Conservation (phyloP, 2,888 invertebrate species). For the Dicranocentrus wangi region DNA sequence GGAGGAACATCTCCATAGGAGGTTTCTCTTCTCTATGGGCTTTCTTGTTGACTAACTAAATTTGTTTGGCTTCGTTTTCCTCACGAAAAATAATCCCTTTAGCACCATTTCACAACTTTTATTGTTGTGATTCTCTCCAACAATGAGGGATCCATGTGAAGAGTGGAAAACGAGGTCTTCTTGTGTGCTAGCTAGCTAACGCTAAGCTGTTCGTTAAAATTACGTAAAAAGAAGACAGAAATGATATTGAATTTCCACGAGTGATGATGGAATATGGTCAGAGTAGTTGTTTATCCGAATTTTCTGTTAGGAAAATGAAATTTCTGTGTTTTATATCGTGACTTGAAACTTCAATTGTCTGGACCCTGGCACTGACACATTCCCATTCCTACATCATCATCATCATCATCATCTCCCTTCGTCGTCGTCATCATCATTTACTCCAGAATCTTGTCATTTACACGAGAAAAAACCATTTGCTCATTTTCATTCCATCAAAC, state of each 20-base stretch:
- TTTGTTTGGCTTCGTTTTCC: neutral
- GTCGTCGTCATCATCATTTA: constrained; percentile 4
- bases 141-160: too few relatives aligned
- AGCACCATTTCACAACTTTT: constrained; percentile 13
- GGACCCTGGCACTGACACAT: neutral
- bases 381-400: neutral
- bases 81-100: neutral
- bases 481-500: constrained; percentile 19
- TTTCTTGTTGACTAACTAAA: neutral
- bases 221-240: too few relatives aligned
- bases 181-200: too few relatives aligned
- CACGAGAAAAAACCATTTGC: constrained; percentile 15
- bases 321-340: constrained; percentile 26
- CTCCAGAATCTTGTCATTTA: constrained; percentile 42
- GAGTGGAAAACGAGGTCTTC: too few relatives aligned
- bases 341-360: constrained; percentile 26
- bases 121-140: too few relatives aligned
- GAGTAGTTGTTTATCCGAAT: neutral
- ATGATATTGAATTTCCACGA: too few relatives aligned
- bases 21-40: constrained; percentile 33
- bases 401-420: neutral
- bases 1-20: constrained; percentile 48
- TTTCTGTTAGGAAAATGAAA: constrained; percentile 16
- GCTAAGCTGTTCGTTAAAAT: too few relatives aligned
- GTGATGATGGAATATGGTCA: too few relatives aligned